phyloP scores from a whole-genome alignment of 2,797 vertebrate species.

The Anas flavirostris region DNA sequence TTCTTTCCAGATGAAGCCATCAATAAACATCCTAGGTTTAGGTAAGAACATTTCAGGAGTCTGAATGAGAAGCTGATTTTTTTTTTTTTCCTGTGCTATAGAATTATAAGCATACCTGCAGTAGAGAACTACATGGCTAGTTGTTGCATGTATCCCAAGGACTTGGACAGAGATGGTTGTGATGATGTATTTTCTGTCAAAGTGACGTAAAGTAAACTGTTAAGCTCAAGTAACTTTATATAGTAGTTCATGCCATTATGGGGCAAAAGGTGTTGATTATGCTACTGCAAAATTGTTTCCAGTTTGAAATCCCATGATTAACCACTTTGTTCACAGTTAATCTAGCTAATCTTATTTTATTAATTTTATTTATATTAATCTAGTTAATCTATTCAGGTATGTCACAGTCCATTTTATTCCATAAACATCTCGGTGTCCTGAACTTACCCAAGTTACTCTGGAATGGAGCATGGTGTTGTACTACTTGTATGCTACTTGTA shows the following conservation, averaged over 20 bases:
- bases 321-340: neutral
- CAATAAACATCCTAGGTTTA: conserved; percentile 94
- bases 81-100: neutral
- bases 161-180: neutral
- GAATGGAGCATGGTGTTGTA: neutral
- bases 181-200: neutral
- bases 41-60: conserved; percentile 76
- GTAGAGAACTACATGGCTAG: neutral
- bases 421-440: neutral
- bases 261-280: neutral
- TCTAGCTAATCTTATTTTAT: neutral
- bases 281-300: neutral
- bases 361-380: no score
- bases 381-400: accelerated
- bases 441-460: neutral
- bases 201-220: neutral
- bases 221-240: neutral
- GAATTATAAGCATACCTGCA: neutral
- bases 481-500: neutral
- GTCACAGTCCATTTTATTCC: neutral
- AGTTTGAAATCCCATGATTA: neutral
- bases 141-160: neutral
- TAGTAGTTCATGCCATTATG: neutral
- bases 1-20: conserved; percentile 98
- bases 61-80: neutral